phyloP scores from a whole-genome alignment of 1,140 invertebrate genomes.

The Bombus huntii region DNA sequence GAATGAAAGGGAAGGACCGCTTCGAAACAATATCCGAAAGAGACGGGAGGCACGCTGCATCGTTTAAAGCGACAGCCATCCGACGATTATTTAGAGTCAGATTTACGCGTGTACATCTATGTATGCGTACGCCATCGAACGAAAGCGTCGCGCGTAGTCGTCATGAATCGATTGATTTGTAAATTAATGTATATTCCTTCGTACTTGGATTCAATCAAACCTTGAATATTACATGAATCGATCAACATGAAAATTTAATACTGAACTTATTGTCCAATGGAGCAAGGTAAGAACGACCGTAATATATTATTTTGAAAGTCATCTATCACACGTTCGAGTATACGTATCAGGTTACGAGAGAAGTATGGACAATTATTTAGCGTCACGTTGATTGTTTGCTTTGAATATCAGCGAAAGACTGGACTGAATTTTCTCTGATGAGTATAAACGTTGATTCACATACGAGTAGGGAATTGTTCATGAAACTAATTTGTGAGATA shows the following conservation, averaged over 20 bases:
- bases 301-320: slow-evolving; percentile 20
- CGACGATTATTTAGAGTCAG: slow-evolving; percentile 57
- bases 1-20: slow-evolving; percentile 77
- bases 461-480: slow-evolving; percentile 36
- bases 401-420: neutral
- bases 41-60: slow-evolving; percentile 48
- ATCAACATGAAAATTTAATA: neutral
- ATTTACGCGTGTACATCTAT: neutral
- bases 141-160: neutral
- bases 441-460: slow-evolving; percentile 35
- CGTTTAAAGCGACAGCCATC: slow-evolving; percentile 66
- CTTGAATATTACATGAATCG: neutral
- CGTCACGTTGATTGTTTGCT: neutral
- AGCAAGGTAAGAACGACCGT: too few species aligned
- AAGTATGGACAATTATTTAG: slow-evolving; percentile 16
- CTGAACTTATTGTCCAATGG: neutral
- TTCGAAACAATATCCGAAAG: slow-evolving; percentile 77
- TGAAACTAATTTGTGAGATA: slow-evolving; percentile 29
- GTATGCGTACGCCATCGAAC: neutral
- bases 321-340: neutral
- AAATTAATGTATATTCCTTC: slow-evolving; percentile 5
- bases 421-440: slow-evolving; percentile 1
- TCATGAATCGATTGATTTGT: slow-evolving; percentile 21
- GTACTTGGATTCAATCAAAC: neutral
- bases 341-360: slow-evolving; percentile 20